Base-by-base conservation (phyloP, 1,140 invertebrate species). In the Drosophila pallidifrons region DNA sequence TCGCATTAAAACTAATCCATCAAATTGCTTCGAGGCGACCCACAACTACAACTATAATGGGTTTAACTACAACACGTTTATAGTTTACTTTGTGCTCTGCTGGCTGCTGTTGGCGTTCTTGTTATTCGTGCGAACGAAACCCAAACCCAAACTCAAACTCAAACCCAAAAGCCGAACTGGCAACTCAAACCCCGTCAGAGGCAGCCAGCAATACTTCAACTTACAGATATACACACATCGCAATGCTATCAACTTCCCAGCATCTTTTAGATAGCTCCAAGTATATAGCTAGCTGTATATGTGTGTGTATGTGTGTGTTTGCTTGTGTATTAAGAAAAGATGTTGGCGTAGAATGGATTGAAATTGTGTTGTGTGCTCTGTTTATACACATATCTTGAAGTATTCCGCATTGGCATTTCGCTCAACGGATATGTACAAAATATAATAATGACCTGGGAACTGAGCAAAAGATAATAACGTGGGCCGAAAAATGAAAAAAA, bases 1-100 rank as follows among this genome's bases (percentile, higher is more conserved):
- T 38, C 35, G 35, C 35, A 88, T 87, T 81, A 87, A 83, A 82
- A 83, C 83, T 88, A 87, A 87, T 87, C 83, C 83, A 87, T 87
- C 83, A 87, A 88, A 87, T 83, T 77, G 83, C 77, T 75, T 77
- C 16, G 54, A 61, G 73, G 78, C 77, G 68, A 80, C 78, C 75
- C 75, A 78, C 78, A 80, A 78, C 78, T 77, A 80, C 78, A 70
- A 79, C 54, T 52, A 80, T 80, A 85, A 85, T 81, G 82, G 74
- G 47, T 79, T 79, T 73, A 79, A 72, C 77, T 79, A 79, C 77
- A 72, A 67, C 77, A 72, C 63, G 67, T 79, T 79, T 75, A 65
- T 71, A 64, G 54, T 71, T 65, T 64, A 43, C 41, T 43, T 43
- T 43, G n/a, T 43, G 41, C 38, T 58, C 49, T 64, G 49, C 38